Evolutionary conservation across 2,113 vertebrate genomes (phyloP).

Genomic region (Danionella cerebrum): DNA sequence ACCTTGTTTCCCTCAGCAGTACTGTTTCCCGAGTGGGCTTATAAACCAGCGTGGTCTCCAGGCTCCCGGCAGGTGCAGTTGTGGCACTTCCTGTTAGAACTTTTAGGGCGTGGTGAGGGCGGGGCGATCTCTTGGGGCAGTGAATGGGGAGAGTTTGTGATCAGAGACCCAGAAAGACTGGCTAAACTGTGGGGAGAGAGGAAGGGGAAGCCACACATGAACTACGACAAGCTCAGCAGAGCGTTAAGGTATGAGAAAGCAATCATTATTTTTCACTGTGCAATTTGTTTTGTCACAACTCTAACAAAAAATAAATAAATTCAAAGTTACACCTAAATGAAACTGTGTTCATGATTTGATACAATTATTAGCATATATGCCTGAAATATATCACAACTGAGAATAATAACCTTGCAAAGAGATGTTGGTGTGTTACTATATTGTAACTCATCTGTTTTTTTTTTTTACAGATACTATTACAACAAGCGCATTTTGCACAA

Average conservation of each 20-base stretch:
- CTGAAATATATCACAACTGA: too few species aligned
- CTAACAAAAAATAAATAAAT: too few species aligned
- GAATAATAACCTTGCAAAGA: too few species aligned
- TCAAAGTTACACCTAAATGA: too few species aligned
- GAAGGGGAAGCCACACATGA: conserved; percentile 74
- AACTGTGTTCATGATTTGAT: too few species aligned
- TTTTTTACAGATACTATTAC: conserved; percentile 75
- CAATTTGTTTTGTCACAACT: too few species aligned
- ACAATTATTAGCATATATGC: too few species aligned
- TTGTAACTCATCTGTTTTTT: neutral
- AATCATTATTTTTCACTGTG: too few species aligned
- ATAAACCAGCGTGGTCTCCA: conserved; percentile 65
- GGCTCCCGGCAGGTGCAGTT: conserved; percentile 71
- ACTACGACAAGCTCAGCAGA: conserved; percentile 74
- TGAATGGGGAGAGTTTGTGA: conserved; percentile 73
- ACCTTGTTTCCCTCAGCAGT: conserved; percentile 45
- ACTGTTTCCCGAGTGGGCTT: conserved; percentile 70
- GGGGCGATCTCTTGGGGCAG: conserved; percentile 65
- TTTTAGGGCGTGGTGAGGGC: conserved; percentile 57
- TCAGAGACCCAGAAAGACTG: conserved; percentile 66
- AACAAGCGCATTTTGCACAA: conserved; percentile 80
- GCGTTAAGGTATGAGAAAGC: conserved; percentile 70
- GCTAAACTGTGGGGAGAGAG: conserved; percentile 71
- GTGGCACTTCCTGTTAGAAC: conserved; percentile 73
- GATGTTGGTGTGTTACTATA: too few species aligned